Base-by-base conservation (phyloP, 92 coral and sea anemone genomes). In the Zoanthus sociatus region DNA sequence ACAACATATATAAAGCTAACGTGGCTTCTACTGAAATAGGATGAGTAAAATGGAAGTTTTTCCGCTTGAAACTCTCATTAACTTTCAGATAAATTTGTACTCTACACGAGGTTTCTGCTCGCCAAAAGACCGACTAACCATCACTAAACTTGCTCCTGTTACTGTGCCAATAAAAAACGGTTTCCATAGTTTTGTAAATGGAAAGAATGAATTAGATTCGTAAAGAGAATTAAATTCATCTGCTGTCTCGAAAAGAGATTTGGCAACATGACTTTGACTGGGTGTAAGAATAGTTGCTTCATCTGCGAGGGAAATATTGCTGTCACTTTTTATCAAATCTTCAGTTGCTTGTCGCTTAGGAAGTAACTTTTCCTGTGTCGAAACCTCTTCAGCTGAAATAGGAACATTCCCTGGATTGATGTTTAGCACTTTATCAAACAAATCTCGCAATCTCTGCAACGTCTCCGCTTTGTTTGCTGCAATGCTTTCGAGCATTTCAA, bases 131-230 rank as follows among this genome's bases (percentile, higher is more conserved):
- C 14, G 32, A 30, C 72, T 12, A 20, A 67, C 72, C 5, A 67
- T 20, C 9, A 42, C 84, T 79, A 79, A 73, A 16, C 73, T 69
- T 60, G 73, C 84, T 63, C 84, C 84, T 47, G 84, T 44, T 67
- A 44, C 9, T 1, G 72, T 68, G 44, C 73, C 84, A 67, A 79
- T n/a, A 17, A 79, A n/a, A 3, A 79, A 64, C 16, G 84, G 84
- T 37, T 79, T 79, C 56, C 73, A 79, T 20, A 45, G 6, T 44
- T 21, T 64, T 6, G 44, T 32, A 37, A 10, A 11, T 17, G 54
- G 33, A 30, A 64, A 18, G 42, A 61, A 4, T 2, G n/a, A 21
- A 10, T 50, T 30, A 14, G 20, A 18, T 58, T 58, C 66, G 44
- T 64, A 26, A 5, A 42, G 50, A 79, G 44, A 20, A 60, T 79